These are phyloP conservation scores for Chrysolina oricalcia DNA, from an alignment of 2,888 invertebrate species.

Conservation along the genomic window DNA sequence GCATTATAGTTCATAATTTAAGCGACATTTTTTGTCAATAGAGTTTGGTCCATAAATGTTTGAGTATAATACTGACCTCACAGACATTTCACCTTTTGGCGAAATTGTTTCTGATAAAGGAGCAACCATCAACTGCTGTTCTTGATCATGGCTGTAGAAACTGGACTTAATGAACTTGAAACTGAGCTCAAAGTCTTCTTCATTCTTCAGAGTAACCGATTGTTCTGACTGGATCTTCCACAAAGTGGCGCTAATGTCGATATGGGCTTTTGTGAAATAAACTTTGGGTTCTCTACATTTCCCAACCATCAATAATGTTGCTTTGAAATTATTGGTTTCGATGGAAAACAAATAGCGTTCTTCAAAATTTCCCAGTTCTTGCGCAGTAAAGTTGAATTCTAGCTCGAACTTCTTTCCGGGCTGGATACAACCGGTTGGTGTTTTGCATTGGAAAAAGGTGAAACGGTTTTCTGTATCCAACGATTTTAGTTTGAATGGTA, in stretches of 20 bases:
- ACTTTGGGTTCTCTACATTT: constrained; percentile 78
- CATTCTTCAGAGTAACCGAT: constrained; percentile 73
- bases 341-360: constrained; percentile 72
- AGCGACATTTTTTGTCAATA: neutral
- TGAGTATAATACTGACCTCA: constrained; percentile 74
- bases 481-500: constrained; percentile 67
- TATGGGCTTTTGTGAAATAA: constrained; percentile 75
- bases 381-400: constrained; percentile 79
- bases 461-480: constrained; percentile 51
- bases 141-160: constrained; percentile 74
- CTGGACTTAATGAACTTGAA: constrained; percentile 76
- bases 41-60: no score
- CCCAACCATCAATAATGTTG: constrained; percentile 78
- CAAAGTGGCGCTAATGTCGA: constrained; percentile 77
- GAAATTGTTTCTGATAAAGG: constrained; percentile 74
- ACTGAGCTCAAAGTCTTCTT: constrained; percentile 73
- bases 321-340: constrained; percentile 73
- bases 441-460: constrained; percentile 75
- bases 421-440: constrained; percentile 75
- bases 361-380: constrained; percentile 78
- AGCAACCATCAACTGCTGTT: constrained; percentile 73
- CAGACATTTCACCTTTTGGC: constrained; percentile 72
- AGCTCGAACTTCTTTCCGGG: constrained; percentile 76
- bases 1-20: neutral
- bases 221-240: constrained; percentile 74